Evolutionary conservation across 2,888 invertebrate species (phyloP), one percentile per base, ranked within the genome.

Genomic region (Lycophotia porphyrea): DNA sequence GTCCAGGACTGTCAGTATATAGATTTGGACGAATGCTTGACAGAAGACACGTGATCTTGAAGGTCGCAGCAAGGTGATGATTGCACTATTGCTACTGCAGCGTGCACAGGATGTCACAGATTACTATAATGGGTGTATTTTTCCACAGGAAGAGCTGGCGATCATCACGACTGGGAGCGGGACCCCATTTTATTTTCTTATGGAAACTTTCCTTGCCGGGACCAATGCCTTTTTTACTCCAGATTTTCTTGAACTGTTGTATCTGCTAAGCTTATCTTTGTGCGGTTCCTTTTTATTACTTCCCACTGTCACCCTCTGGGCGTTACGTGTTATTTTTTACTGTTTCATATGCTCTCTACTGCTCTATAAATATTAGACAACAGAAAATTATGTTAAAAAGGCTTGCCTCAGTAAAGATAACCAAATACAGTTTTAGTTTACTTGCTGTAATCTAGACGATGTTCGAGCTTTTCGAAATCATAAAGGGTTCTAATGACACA

Each of bases 61-160:
- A 74, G 74, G 34, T 74, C n/a, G 18, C 55, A 34, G 44, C 55
- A 42, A 74, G 80, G 74, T 78, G 64, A 78, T 74, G 55, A 80
- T 74, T 42, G 78, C 80, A 76, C 42, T n/a, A 31, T 34, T 71
- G 39, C 47, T 58, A 78, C 64, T 80, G 74, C 78, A 80, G 47
- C 21, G 58, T 42, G 80, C 64, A 58, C 63, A 80, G 78, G 78
- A 78, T 65, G 34, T 64, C 49, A 42, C 42, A 31, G 47, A 78
- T 80, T 73, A 78, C 24, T 24, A 8, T 80, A 80, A 78, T 64
- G 34, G 39, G 24, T 78, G 55, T 64, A 64, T 49, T 74, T 55
- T 64, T 80, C 74, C 80, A 74, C 74, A 74, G 77, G 74, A 78
- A 73, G 27, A 73, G 34, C 39, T 31, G 42, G 42, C 55, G 9